Conservation (phyloP, 1,140 invertebrate genomes). For the Scaptomyza pallida region DNA sequence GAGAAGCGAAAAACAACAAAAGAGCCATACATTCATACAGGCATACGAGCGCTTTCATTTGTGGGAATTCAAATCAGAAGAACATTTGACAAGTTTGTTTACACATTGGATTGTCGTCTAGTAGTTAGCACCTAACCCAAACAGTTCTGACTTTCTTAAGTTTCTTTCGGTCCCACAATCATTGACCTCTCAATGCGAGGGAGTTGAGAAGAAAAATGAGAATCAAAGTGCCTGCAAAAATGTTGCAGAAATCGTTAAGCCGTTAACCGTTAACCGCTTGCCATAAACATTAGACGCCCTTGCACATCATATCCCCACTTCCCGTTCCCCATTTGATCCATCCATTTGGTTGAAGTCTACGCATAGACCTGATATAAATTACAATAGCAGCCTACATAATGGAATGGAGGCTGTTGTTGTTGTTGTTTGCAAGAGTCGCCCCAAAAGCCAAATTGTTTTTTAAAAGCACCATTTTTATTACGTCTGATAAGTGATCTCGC, state of each 20-base stretch:
- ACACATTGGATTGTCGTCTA: constrained; percentile 45
- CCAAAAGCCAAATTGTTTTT: constrained; percentile 82
- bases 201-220: background rate
- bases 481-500: constrained; percentile 81
- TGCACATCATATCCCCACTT: background rate
- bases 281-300: constrained; percentile 51
- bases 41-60: constrained; percentile 61
- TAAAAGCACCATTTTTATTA: constrained; percentile 83
- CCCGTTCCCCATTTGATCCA: background rate
- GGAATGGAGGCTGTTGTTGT: constrained; percentile 23
- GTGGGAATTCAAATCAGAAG: constrained; percentile 71
- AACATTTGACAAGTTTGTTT: constrained; percentile 71
- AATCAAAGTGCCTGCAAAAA: constrained; percentile 28
- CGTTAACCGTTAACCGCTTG: constrained; percentile 50
- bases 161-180: constrained; percentile 6
- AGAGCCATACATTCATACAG: background rate
- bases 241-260: constrained; percentile 30
- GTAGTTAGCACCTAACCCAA: constrained; percentile 61
- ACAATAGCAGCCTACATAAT: constrained; percentile 52
- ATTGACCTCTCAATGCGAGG: constrained; percentile 17
- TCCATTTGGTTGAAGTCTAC: constrained; percentile 23
- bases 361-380: constrained; percentile 66
- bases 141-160: background rate
- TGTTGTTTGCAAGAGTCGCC: constrained; percentile 33
- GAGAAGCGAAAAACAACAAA: background rate